Conservation (phyloP, 37 sponge, comb jelly and placozoan species). For the Petrosia ficiformis region DNA sequence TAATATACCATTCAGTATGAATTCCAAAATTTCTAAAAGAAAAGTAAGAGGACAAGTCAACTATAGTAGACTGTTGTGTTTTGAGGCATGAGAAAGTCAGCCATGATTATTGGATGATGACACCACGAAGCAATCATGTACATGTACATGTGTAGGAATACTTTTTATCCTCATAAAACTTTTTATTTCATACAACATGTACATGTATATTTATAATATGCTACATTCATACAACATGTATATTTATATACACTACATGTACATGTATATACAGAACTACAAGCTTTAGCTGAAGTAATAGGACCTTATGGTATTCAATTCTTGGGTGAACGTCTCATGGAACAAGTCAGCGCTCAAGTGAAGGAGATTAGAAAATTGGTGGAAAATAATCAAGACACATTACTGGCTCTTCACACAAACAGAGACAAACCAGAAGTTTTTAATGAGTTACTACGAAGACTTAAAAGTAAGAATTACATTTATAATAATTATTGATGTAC, state of each 20-base stretch:
- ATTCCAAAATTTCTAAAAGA: no score
- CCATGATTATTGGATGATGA: no score
- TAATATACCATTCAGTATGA: background rate
- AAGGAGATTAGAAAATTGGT: constrained; percentile 89
- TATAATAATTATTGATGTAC: no score
- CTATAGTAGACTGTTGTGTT: background rate
- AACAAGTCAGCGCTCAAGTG: constrained; percentile 75
- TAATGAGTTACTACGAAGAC: constrained; percentile 49
- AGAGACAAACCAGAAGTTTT: constrained; percentile 87
- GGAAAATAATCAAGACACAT: constrained; percentile 77
- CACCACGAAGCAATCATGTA: no score
- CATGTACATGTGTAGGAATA: no score
- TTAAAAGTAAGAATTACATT: constrained; percentile 51
- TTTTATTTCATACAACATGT: no score
- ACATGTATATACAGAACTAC: constrained; percentile 43
- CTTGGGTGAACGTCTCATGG: constrained; percentile 88
- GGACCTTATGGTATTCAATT: constrained; percentile 91
- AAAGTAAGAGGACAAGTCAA: background rate
- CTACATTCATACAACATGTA: no score
- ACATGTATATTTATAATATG: background rate
- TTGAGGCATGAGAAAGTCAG: no score
- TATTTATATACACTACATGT: background rate
- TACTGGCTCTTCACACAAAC: constrained; percentile 79
- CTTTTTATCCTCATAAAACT: no score
- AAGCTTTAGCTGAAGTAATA: constrained; percentile 83